Evolutionary conservation across 1,140 invertebrate species (phyloP).

Genomic region (Lamellibrachia luymesi): DNA sequence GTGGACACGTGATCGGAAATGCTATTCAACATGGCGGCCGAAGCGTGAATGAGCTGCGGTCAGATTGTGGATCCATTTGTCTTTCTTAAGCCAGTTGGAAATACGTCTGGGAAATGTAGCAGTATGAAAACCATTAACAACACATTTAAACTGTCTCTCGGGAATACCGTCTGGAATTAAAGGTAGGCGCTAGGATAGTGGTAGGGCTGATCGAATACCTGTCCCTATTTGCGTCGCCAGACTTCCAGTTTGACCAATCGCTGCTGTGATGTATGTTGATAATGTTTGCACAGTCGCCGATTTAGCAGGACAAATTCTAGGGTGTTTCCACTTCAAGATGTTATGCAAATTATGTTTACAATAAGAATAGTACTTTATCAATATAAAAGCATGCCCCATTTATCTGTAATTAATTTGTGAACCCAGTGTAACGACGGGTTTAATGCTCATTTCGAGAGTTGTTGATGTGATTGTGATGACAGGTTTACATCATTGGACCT

Average conservation of each 20-base stretch:
- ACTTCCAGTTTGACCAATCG: background rate
- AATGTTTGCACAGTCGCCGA: background rate
- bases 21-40: slow-evolving; percentile 2
- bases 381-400: background rate
- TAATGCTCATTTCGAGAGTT: background rate
- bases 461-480: background rate
- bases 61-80: background rate
- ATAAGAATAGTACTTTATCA: background rate
- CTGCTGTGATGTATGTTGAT: background rate
- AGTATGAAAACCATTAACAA: background rate
- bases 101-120: background rate
- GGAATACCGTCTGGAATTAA: background rate
- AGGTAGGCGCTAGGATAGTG: background rate
- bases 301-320: background rate
- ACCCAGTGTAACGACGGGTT: background rate
- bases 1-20: slow-evolving; percentile 3
- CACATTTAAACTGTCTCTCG: background rate
- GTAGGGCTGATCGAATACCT: background rate
- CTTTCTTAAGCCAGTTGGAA: background rate
- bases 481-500: background rate
- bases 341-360: background rate
- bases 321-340: background rate
- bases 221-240: slow-evolving; percentile 2
- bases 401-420: background rate
- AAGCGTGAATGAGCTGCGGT: background rate